Conservation (phyloP, 2,113 vertebrate species). For the Dryoscopus gambensis region DNA sequence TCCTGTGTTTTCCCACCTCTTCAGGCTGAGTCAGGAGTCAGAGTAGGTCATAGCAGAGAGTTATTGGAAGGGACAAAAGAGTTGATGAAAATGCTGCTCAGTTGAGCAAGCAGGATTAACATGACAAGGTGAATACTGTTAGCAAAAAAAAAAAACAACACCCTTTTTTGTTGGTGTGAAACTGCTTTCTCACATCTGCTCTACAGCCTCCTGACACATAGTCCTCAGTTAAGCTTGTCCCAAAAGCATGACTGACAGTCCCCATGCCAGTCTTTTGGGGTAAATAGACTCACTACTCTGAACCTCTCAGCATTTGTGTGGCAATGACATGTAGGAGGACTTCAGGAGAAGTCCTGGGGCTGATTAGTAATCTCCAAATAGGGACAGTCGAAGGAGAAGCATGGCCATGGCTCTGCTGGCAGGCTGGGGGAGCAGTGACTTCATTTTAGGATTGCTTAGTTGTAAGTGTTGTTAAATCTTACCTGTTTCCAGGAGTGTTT, state of each 20-base stretch:
- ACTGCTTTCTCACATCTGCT: not conserved
- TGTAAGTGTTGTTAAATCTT: not conserved
- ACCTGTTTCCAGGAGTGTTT: not conserved
- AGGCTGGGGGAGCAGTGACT: not conserved
- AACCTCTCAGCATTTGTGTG: not conserved
- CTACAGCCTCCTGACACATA: not conserved
- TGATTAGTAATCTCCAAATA: not conserved
- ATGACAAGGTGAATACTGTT: not conserved
- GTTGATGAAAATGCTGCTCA: not conserved
- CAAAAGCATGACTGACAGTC: not conserved
- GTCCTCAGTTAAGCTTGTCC: not conserved
- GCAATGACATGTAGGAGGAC: not conserved
- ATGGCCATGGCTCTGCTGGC: not conserved
- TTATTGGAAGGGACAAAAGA: not conserved
- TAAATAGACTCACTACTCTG: not conserved
- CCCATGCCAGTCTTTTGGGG: not conserved
- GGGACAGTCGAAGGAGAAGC: not conserved
- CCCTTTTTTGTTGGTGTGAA: not conserved
- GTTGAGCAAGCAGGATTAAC: not conserved
- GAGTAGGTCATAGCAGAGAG: not conserved
- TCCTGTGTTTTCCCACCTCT: not conserved
- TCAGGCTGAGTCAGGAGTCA: conserved; percentile 4
- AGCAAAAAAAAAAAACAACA: not conserved
- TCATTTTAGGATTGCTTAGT: not conserved
- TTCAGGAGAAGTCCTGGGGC: not conserved